phyloP scores from a whole-genome alignment of 1,140 invertebrate species.

The Eupristina koningsbergeri region DNA sequence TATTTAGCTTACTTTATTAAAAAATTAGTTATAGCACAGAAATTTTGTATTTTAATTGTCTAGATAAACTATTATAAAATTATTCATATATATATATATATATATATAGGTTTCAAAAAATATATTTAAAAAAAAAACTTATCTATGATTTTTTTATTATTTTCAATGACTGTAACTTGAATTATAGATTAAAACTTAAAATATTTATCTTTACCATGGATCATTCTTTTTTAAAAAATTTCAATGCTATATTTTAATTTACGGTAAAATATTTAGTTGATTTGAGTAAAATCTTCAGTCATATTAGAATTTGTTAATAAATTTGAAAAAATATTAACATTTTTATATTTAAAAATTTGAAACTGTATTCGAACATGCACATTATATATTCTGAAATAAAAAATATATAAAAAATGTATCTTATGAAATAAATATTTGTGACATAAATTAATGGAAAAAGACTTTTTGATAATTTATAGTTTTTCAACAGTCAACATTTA shows the following conservation, averaged over 20 bases:
- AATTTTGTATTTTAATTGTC: neutral
- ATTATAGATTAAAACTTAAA: neutral
- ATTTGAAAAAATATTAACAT: too few relatives aligned
- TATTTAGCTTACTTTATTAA: neutral
- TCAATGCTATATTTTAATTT: neutral
- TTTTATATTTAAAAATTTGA: too few relatives aligned
- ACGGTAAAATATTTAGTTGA: neutral
- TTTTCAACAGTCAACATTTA: too few relatives aligned
- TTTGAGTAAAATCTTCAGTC: neutral
- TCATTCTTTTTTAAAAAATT: neutral
- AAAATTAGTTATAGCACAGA: neutral
- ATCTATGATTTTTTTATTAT: too few relatives aligned
- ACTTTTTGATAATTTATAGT: too few relatives aligned
- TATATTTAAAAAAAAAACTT: too few relatives aligned
- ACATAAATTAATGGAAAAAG: too few relatives aligned
- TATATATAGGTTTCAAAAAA: neutral
- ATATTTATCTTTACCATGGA: neutral
- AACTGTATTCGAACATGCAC: too few relatives aligned
- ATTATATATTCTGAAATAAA: too few relatives aligned
- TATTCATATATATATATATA: neutral
- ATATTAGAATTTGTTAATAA: too few relatives aligned
- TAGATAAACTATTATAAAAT: neutral
- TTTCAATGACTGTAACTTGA: neutral
- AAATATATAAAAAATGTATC: too few relatives aligned
- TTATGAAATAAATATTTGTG: too few relatives aligned